Conservation (phyloP, 2,888 invertebrate species). For the Lasioglossum villosulum region DNA sequence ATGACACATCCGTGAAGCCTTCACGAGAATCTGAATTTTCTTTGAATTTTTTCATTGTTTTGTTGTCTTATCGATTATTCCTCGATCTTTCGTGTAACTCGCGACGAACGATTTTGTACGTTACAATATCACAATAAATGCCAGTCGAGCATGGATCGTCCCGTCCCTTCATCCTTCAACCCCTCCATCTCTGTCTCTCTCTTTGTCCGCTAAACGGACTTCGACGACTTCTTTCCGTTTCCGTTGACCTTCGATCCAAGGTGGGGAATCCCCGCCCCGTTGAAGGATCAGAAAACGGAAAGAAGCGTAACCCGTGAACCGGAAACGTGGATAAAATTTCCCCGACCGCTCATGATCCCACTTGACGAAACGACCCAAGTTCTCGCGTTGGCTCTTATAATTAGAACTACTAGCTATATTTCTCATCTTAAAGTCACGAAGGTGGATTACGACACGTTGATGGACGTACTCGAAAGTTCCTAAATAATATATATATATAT, state of each 20-base stretch:
- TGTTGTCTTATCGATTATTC: slow-evolving; percentile 29
- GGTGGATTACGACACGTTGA: slow-evolving; percentile 59
- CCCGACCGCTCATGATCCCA: slow-evolving; percentile 18
- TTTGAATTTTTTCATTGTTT: slow-evolving; percentile 2
- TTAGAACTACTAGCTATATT: slow-evolving; percentile 63
- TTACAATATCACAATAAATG: slow-evolving; percentile 83
- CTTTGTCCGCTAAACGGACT: background rate
- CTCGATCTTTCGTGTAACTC: slow-evolving; percentile 54
- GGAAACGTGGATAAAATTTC: slow-evolving; percentile 37
- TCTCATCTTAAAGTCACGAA: slow-evolving; percentile 56
- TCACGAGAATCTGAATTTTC: slow-evolving; percentile 53
- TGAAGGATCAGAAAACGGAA: slow-evolving; percentile 8
- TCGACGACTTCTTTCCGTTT: background rate
- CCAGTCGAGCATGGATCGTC: slow-evolving; percentile 76
- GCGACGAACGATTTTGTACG: slow-evolving; percentile 82
- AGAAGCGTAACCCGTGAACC: background rate
- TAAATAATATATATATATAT: slow-evolving; percentile 35
- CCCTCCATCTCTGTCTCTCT: background rate
- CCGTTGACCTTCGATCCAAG: background rate
- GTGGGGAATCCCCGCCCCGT: background rate
- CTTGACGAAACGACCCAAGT: slow-evolving; percentile 60
- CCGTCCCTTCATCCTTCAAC: background rate
- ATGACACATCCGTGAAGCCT: slow-evolving; percentile 54
- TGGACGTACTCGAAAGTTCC: slow-evolving; percentile 60
- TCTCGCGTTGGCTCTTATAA: slow-evolving; percentile 61